These are phyloP conservation scores for Hyla sarda DNA, from an alignment of 2,113 vertebrate genomes.

Conservation along the genomic window DNA sequence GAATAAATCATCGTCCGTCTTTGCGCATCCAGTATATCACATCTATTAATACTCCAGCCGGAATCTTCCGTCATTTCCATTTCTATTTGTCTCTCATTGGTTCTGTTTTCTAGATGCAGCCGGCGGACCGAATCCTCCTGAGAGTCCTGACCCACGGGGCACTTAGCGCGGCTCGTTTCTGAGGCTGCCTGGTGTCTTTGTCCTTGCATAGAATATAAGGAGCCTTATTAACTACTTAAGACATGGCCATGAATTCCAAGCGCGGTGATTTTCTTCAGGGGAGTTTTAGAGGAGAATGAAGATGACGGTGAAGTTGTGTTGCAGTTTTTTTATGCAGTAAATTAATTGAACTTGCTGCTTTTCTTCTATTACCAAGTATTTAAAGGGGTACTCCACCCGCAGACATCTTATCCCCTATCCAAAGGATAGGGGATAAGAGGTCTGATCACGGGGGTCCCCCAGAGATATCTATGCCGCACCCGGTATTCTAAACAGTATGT, in stretches of 20 bases:
- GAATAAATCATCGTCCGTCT: neutral
- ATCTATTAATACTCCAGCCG: slow-evolving; percentile 3
- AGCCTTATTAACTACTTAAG: neutral
- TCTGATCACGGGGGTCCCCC: no score
- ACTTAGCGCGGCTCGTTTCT: neutral
- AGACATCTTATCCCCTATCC: no score
- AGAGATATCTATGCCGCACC: no score
- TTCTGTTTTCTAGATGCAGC: neutral
- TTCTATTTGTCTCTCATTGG: neutral
- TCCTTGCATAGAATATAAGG: neutral
- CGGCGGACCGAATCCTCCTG: neutral
- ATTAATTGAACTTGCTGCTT: no score
- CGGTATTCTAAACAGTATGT: no score
- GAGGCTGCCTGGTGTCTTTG: neutral
- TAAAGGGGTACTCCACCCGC: no score
- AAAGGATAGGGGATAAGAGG: no score
- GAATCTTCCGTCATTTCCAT: neutral
- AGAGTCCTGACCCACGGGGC: neutral
- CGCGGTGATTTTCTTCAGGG: neutral
- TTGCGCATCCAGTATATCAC: neutral
- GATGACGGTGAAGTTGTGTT: no score
- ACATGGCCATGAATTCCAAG: neutral
- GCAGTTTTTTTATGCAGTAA: no score
- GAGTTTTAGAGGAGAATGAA: neutral
- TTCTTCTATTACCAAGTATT: no score